Base-by-base conservation (phyloP, 2,888 invertebrate species). In the Ypsolopha scabrella region DNA sequence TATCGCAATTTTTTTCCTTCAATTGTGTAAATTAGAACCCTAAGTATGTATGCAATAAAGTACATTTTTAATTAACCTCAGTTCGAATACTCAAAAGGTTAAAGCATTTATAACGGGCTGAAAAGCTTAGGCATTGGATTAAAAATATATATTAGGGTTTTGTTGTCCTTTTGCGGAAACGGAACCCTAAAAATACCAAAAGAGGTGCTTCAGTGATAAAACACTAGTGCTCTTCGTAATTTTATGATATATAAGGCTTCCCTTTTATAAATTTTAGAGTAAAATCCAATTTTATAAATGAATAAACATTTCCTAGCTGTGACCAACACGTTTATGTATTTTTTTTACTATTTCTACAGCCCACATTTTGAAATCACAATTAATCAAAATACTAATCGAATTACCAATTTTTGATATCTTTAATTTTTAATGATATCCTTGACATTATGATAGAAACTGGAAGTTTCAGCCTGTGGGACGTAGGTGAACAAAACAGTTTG, bases 151-250 rank as follows among this genome's bases (percentile, higher is more conserved):
- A 24, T 24, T 24, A 24, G 24, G 24, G 24, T 24, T 24, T 24
- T 24, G 24, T 24, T 24, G 24, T 24, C 24, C 24, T 24, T 24
- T 24, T 24, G 2, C 24, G 24, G 24, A 4, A 24, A 24, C 24
- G 24, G 24, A 24, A 24, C 24, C 24, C 24, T 24, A 24, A 24
- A 24, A 24, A 14, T 43, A 43, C 49, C 52, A 51, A 54, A 58
- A 58, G 56, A 65, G 74, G 75, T 79, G 78, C 73, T 70, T 76
- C 75, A 72, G 72, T 77, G 68, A 43, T 60, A 52, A 51, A 53
- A 54, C 64, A 68, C 76, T 75, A 74, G 78, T 77, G 76, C 77
- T 75, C 68, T 60, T 63, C 57, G 14, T 8, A 43, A 43, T 7
- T 38, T 38, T 38, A 13, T 14, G 11, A 56, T 58, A 61, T 60